phyloP scores from a whole-genome alignment of 2,888 invertebrate genomes.

The Hymenopus coronatus region DNA sequence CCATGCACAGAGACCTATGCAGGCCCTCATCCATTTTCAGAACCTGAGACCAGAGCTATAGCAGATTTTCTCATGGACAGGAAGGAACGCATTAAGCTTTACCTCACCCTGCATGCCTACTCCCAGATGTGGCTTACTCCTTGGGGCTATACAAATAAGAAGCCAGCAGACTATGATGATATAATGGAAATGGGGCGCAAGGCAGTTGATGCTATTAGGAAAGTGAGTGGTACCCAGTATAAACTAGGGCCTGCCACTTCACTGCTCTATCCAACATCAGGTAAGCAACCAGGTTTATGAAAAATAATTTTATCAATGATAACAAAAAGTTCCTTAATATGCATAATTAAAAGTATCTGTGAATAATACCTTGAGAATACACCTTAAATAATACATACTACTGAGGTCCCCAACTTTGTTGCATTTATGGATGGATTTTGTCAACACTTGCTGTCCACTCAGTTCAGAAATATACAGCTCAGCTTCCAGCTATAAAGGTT shows the following conservation, averaged over 20 bases:
- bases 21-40: conserved; percentile 71
- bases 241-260: conserved; percentile 52
- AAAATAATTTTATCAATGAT: conserved; percentile 3
- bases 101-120: conserved; percentile 63
- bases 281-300: conserved; percentile 35
- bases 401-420: too few species aligned
- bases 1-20: conserved; percentile 73
- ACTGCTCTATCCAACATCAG: conserved; percentile 46
- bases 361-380: too few species aligned
- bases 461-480: too few species aligned
- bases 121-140: conserved; percentile 64
- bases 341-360: too few species aligned
- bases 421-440: too few species aligned
- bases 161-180: conserved; percentile 53
- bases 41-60: conserved; percentile 70
- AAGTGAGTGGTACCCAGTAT: conserved; percentile 63
- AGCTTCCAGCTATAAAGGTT: too few species aligned
- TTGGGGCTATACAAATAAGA: conserved; percentile 52
- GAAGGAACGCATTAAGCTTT: conserved; percentile 48
- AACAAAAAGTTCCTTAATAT: too few species aligned
- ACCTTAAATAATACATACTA: too few species aligned
- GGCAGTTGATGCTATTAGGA: conserved; percentile 59
- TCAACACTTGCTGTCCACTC: too few species aligned
- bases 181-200: conserved; percentile 59
- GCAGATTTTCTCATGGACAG: conserved; percentile 58